A percentile compares a stretch with the other conserved stretches of the same genome.
These are phyloP conservation scores for Catharus bicknelli DNA, from an alignment of 2,113 vertebrate species.

Conservation along the genomic window DNA sequence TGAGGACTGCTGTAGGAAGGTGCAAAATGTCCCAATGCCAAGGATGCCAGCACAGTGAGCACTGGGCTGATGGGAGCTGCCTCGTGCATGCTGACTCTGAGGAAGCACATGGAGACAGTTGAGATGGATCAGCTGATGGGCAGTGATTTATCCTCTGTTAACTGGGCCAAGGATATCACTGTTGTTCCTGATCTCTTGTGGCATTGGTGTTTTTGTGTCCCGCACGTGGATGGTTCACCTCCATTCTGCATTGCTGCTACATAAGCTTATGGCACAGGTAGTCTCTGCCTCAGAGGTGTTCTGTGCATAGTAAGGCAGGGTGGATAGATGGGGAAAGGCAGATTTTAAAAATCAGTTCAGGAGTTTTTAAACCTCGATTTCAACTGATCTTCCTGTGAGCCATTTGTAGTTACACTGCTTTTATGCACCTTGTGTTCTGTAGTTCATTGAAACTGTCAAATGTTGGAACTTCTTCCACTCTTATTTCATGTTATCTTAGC, in stretches of 20 bases:
- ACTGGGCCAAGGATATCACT: neutral
- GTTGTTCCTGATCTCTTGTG: neutral
- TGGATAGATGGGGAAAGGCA: neutral
- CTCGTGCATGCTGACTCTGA: neutral
- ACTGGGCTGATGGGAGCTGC: neutral
- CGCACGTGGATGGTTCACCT: neutral
- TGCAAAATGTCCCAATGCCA: too few species aligned
- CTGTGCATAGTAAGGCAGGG: neutral
- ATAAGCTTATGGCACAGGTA: neutral
- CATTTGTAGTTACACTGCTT: neutral
- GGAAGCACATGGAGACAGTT: neutral
- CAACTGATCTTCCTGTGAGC: neutral
- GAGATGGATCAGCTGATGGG: neutral
- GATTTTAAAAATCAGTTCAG: neutral
- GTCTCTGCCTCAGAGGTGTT: neutral
- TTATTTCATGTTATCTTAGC: neutral
- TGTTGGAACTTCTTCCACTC: neutral
- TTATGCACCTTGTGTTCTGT: neutral
- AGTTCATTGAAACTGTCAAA: neutral
- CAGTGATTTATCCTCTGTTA: neutral
- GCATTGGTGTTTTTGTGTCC: neutral
- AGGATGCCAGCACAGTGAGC: neutral
- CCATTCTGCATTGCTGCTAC: rapidly evolving
- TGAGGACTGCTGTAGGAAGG: neutral
- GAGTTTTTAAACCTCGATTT: neutral